Evolutionary conservation across 2,113 vertebrate genomes (phyloP), one percentile per base, ranked within the genome.

Genomic region (Pangasianodon hypophthalmus): DNA sequence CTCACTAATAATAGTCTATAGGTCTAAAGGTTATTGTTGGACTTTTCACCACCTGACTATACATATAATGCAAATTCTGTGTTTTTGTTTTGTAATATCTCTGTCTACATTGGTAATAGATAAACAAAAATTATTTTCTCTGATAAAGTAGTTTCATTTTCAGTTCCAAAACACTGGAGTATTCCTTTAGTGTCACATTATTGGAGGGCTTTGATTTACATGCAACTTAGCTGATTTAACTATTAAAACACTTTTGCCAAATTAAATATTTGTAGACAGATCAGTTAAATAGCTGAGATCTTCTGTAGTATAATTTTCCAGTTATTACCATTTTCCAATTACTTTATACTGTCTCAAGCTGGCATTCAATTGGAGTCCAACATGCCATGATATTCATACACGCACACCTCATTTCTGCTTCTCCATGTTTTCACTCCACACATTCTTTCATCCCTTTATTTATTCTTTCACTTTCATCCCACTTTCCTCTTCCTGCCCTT

Each of bases 331-430:
- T 60, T 60, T 13, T 84, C 11, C 52, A 37, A 14, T 26, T 24
- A 13, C 6, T 10, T 41, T 50, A 41, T 69, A 64, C 7, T 67
- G n/a, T 67, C n/a, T 75, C 16, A 73, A 75, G 26, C 86, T 91
- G 91, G 86, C 64, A 86, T 73, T 88, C 83, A 90, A 52, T 71
- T 88, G 73, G 82, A 89, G 87, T 58, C 75, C 85, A 87, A 82
- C 44, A 69, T 86, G 79, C 26, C 37, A 48, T 2, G 3, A 9
- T 67, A 69, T 69, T 44, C 86, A 67, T 52, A 73, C 46, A 48
- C 19, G 18, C 48, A 48, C 26, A 21, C 46, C 80, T n/a, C 64
- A 32, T 75, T 54, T 84, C 11, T 64, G 67, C 32, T 69, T 85
- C 77, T 88, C 71, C 73, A 32, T 5, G 24, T 50, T 67, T 88